Evolutionary conservation across 2,113 vertebrate species (phyloP), one percentile per base, ranked within the genome.

Genomic region (Ceyx margarethae): DNA sequence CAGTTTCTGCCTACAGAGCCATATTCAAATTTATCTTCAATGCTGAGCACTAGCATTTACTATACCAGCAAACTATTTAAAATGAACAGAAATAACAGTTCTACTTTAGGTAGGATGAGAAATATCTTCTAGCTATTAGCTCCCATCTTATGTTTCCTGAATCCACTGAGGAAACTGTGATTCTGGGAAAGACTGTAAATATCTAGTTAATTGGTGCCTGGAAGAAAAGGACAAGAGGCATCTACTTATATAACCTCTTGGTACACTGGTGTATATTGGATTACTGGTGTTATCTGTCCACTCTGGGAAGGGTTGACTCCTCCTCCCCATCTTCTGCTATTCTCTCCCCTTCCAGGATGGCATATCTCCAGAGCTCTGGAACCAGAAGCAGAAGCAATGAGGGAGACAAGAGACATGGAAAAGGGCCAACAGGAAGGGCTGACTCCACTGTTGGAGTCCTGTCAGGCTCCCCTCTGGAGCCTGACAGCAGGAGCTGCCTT

Each of bases 321-420:
- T 69, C 33, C 35, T 65, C 73, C 28, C 42, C 11, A 22, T 31
- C 33, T 80, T 22, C 46, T 25, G 20, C 45, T 66, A 37, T 61
- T 25, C 40, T 56, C n/a, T 72, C 15, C 28, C 25, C 51, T 65
- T 8, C 23, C 40, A 50, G 61, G 12, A 33, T 65, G 37, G 9
- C 23, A 18, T 0, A 1, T n/a, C 21, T 31, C 40, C 5, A 2
- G n/a, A 19, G 40, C 31, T 79, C 46, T 71, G 51, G 46, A 71
- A 26, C 6, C 61, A n/a, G 28, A 35, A 61, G 11, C 10, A 43
- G 28, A 29, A 86, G 28, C 4, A 0, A 8, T 35, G 21, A 62
- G 43, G 19, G 53, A 51, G n/a, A 15, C 19, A 21, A 21, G 51
- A 20, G 45, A 29, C 7, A 26, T 0, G 29, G 11, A 0, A 8